Base-by-base conservation (phyloP, 2,888 invertebrate species). In the Aporophyla nigra region DNA sequence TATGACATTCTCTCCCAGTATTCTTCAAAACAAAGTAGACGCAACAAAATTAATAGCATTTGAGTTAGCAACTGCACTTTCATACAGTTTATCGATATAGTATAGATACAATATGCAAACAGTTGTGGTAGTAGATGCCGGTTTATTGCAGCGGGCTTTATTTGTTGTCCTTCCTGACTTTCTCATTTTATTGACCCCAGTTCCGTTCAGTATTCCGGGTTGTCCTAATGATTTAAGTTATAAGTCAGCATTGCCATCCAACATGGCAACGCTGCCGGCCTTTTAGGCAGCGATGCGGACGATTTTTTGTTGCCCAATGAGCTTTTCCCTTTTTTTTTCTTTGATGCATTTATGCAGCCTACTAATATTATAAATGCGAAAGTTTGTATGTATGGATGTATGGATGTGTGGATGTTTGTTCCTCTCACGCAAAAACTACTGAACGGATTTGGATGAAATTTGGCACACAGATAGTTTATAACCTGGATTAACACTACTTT, bases 101-200 rank as follows among this genome's bases (percentile, higher is more conserved):
- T n/a, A n/a, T 33, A 33, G 33, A 33, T 7, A 7, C 27, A 78
- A 61, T 51, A 58, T 14, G 24, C 40, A 54, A 56, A 65, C 46
- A 43, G 27, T 66, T 66, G n/a, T 12, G 12, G 43, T n/a, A 27
- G 19, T 16, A 61, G 19, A 6, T 19, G 53, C 76, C 51, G 54
- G 69, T 70, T 75, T 69, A 56, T 43, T 27, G 61, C 21, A 27
- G 19, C 58, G 51, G 5, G 58, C 43, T 62, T 43, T 54, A 54
- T 74, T 24, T 49, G 46, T 65, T 54, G 71, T 68, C 12, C 51
- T 69, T 78, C 43, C 68, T 54, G 71, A 76, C 76, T 80, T 80
- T 73, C 83, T 76, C 43, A 63, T 76, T 72, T 63, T 68, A 73
- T 74, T 74, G 66, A 71, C 62, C 69, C 43, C 61, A 59, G 14